Conservation (phyloP, 2,797 vertebrate species). For the Centroberyx gerrardi region DNA sequence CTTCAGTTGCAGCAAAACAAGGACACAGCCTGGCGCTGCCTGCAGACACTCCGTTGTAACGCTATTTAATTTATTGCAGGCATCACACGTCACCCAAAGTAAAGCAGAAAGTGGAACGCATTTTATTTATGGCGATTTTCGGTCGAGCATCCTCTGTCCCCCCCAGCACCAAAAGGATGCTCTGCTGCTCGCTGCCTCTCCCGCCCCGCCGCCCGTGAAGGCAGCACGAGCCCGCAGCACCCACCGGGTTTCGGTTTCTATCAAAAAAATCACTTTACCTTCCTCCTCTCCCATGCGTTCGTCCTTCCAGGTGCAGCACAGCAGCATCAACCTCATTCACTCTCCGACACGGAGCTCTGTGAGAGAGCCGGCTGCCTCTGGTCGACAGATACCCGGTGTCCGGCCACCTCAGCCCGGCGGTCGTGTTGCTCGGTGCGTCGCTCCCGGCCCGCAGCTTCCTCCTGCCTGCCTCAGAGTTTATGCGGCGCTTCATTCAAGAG, state of each 20-base stretch:
- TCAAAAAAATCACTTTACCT: slow-evolving; percentile 81
- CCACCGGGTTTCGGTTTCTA: not conserved
- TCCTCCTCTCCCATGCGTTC: slow-evolving; percentile 98
- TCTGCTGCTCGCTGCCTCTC: slow-evolving; percentile 31
- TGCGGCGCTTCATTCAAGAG: slow-evolving; percentile 73
- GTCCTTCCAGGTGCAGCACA: slow-evolving; percentile 98
- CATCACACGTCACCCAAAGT: not conserved
- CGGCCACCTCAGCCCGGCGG: slow-evolving; percentile 55
- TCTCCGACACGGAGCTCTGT: slow-evolving; percentile 78
- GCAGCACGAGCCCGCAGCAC: not conserved
- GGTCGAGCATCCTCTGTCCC: slow-evolving; percentile 15
- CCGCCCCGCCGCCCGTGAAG: slow-evolving; percentile 30
- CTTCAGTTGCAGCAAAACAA: slow-evolving; percentile 54
- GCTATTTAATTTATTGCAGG: not conserved
- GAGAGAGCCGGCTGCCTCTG: slow-evolving; percentile 71
- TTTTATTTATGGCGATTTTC: not conserved
- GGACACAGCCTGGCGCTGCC: slow-evolving; percentile 38
- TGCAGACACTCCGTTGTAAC: not conserved
- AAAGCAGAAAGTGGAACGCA: not conserved
- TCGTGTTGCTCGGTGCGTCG: slow-evolving; percentile 50
- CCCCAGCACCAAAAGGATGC: not conserved
- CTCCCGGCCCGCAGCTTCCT: slow-evolving; percentile 42
- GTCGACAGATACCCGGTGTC: slow-evolving; percentile 65
- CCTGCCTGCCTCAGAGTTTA: slow-evolving; percentile 50
- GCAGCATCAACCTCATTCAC: slow-evolving; percentile 98